Conservation (phyloP, 2,888 invertebrate species). For the Metellina segmentata region DNA sequence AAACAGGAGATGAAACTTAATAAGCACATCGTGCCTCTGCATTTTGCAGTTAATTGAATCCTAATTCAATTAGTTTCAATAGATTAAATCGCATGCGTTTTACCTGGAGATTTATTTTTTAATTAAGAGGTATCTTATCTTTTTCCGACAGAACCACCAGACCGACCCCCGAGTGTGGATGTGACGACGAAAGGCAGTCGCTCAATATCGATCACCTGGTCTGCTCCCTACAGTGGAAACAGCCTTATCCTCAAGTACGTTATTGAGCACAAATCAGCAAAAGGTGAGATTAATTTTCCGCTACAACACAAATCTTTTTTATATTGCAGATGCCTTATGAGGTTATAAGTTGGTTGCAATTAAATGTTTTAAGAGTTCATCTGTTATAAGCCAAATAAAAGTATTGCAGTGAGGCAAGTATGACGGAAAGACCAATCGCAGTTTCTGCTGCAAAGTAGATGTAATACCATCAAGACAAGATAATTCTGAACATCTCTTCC, state of each 20-base stretch:
- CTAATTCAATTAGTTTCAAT: slow-evolving; percentile 29
- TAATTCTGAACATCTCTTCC: too few relatives aligned
- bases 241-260: slow-evolving; percentile 80
- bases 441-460: too few relatives aligned
- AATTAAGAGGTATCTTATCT: slow-evolving; percentile 44
- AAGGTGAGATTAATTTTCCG: slow-evolving; percentile 47
- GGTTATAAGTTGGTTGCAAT: too few relatives aligned
- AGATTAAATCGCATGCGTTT: slow-evolving; percentile 31
- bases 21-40: neutral
- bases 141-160: slow-evolving; percentile 80
- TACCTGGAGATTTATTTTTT: slow-evolving; percentile 12
- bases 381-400: too few relatives aligned
- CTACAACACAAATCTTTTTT: too few relatives aligned
- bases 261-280: slow-evolving; percentile 80
- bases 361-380: too few relatives aligned
- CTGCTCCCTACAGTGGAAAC: slow-evolving; percentile 81
- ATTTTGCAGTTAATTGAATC: neutral
- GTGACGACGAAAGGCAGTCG: slow-evolving; percentile 79
- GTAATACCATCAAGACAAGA: too few relatives aligned
- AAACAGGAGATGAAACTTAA: neutral
- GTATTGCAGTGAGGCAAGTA: too few relatives aligned
- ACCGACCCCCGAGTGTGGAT: slow-evolving; percentile 79
- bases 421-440: too few relatives aligned
- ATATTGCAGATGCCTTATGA: too few relatives aligned
- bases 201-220: slow-evolving; percentile 80